These are phyloP conservation scores for Zoanthus sociatus DNA, from an alignment of 92 coral and sea anemone genomes.

Conservation along the genomic window DNA sequence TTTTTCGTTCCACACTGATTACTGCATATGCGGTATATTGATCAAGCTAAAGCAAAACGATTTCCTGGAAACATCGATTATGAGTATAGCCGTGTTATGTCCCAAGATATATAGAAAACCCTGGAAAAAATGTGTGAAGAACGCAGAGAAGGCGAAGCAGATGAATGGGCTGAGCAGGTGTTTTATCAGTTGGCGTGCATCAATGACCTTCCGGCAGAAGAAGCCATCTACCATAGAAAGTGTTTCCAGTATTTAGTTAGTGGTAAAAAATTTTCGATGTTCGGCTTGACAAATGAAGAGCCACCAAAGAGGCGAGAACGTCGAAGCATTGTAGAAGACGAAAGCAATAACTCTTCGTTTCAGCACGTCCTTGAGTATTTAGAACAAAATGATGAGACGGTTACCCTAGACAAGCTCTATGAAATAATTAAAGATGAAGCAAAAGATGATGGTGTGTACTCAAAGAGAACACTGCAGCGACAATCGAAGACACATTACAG, in stretches of 20 bases:
- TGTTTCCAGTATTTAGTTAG: too few species aligned
- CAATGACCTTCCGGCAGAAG: too few species aligned
- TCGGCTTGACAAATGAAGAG: too few species aligned
- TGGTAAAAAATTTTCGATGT: too few species aligned
- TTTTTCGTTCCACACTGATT: too few species aligned
- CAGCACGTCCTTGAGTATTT: not conserved
- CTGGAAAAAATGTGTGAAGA: too few species aligned
- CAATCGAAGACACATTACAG: conserved; percentile 37
- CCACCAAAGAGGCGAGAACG: not conserved
- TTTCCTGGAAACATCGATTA: not conserved
- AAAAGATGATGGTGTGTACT: conserved; percentile 18
- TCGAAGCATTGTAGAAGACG: not conserved
- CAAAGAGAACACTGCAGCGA: conserved; percentile 16
- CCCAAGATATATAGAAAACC: not conserved
- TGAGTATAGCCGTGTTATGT: conserved; percentile 34
- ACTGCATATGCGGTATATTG: too few species aligned
- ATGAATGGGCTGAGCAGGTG: conserved; percentile 12
- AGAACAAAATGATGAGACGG: conserved; percentile 39
- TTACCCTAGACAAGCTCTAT: conserved; percentile 46
- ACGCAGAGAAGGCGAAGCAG: not conserved
- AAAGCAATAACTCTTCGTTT: not conserved
- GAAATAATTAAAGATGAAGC: conserved; percentile 28
- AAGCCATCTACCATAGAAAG: not conserved
- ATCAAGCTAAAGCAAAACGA: too few species aligned
- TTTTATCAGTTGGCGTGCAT: conserved; percentile 11